Conservation (phyloP, 1,140 invertebrate genomes). For the Bombus affinis region DNA sequence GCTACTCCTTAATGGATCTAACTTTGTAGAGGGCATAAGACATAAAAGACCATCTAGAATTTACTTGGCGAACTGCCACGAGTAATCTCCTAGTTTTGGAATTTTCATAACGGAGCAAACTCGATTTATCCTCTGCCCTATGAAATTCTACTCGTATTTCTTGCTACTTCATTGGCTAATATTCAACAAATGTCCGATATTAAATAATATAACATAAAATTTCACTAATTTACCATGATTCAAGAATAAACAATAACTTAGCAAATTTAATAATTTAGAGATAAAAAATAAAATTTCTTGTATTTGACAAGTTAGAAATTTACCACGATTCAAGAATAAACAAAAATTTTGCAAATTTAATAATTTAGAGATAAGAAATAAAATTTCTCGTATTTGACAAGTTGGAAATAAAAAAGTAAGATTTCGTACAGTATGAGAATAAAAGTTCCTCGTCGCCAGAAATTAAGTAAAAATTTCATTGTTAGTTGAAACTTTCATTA, state of each 20-base stretch:
- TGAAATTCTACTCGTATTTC: not conserved
- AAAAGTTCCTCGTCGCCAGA: too few species aligned
- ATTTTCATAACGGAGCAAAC: not conserved
- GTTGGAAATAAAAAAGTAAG: too few species aligned
- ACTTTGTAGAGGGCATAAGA: not conserved
- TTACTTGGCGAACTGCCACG: not conserved
- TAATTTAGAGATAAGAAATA: too few species aligned
- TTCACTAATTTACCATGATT: too few species aligned
- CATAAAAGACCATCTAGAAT: not conserved
- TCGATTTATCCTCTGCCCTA: not conserved
- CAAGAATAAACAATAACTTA: too few species aligned
- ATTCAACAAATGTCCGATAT: not conserved
- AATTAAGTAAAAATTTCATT: not conserved
- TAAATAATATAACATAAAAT: not conserved
- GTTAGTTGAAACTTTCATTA: not conserved
- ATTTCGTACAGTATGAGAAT: too few species aligned
- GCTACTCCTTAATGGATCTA: not conserved
- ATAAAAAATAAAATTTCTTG: too few species aligned
- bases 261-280: too few species aligned
- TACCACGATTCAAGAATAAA: too few species aligned
- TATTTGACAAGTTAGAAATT: too few species aligned
- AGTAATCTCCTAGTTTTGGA: not conserved
- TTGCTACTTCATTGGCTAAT: not conserved
- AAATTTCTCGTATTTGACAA: too few species aligned
- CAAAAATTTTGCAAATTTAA: too few species aligned